Conservation (phyloP, 1,140 invertebrate species). For the Aphis craccivora region DNA sequence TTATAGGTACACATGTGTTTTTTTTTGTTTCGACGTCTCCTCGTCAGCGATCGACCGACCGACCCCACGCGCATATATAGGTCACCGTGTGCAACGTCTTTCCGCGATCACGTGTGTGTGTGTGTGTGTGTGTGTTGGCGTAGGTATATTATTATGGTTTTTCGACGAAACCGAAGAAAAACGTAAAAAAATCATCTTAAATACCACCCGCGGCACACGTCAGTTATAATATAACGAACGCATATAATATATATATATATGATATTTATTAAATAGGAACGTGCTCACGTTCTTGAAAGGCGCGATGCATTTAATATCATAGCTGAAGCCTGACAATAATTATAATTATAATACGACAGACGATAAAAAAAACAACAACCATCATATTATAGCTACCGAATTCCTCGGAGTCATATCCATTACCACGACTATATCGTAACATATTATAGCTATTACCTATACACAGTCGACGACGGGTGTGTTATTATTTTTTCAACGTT, state of each 20-base stretch:
- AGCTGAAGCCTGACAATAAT: background rate
- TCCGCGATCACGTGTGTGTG: background rate
- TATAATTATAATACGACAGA: background rate
- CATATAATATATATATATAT: background rate
- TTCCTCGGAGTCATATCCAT: conserved; percentile 2
- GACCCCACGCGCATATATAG: background rate
- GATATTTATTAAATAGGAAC: background rate
- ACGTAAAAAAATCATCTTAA: background rate
- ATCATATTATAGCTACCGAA: background rate
- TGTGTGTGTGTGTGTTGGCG: background rate
- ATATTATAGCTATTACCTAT: too few species aligned
- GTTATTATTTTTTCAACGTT: background rate
- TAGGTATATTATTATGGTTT: background rate
- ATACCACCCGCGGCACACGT: background rate
- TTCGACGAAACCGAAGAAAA: background rate
- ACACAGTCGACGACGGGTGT: background rate
- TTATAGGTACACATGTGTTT: background rate
- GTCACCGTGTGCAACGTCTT: background rate
- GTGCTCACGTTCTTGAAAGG: background rate
- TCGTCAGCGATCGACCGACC: background rate
- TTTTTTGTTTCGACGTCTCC: background rate
- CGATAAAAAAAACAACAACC: background rate
- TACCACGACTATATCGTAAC: background rate
- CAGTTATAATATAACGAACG: background rate
- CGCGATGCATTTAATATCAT: background rate